Conservation (phyloP, 2,888 invertebrate genomes). For the Drosophila recens region DNA sequence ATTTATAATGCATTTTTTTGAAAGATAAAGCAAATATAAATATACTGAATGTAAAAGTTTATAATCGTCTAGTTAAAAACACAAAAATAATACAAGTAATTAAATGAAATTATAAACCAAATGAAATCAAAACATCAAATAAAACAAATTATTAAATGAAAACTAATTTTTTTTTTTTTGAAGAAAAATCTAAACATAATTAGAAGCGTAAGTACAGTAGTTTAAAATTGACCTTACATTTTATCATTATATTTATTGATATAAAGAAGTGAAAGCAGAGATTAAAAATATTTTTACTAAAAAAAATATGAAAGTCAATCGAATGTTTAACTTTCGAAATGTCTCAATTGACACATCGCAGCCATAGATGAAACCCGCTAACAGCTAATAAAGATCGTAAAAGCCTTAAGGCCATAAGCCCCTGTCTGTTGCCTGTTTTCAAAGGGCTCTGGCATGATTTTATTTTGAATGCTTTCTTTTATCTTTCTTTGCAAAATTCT, state of each 20-base stretch:
- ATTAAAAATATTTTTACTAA: not conserved
- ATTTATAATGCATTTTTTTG: too few species aligned
- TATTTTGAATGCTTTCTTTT: constrained; percentile 65
- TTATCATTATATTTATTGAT: not conserved
- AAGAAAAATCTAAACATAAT: not conserved
- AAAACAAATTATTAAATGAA: constrained; percentile 29
- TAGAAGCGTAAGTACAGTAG: not conserved
- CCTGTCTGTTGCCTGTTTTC: constrained; percentile 20
- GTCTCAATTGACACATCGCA: constrained; percentile 37
- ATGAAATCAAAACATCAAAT: constrained; percentile 29
- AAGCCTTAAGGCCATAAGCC: constrained; percentile 17
- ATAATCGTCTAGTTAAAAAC: constrained; percentile 75
- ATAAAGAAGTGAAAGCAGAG: not conserved
- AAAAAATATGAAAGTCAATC: not conserved
- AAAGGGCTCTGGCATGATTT: constrained; percentile 42
- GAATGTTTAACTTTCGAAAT: constrained; percentile 1
- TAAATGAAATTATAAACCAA: constrained; percentile 20
- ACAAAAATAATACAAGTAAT: constrained; percentile 16
- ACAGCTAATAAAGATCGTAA: constrained; percentile 38
- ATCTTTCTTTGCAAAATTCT: constrained; percentile 10
- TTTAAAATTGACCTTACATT: not conserved
- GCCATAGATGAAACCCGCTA: constrained; percentile 10
- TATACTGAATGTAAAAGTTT: constrained; percentile 54
- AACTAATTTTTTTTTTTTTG: not conserved
- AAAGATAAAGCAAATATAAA: constrained; percentile 1